A percentile compares a stretch with the other conserved stretches of the same genome.
Conservation (phyloP, 2,888 invertebrate genomes). For the Eulithis testata region DNA sequence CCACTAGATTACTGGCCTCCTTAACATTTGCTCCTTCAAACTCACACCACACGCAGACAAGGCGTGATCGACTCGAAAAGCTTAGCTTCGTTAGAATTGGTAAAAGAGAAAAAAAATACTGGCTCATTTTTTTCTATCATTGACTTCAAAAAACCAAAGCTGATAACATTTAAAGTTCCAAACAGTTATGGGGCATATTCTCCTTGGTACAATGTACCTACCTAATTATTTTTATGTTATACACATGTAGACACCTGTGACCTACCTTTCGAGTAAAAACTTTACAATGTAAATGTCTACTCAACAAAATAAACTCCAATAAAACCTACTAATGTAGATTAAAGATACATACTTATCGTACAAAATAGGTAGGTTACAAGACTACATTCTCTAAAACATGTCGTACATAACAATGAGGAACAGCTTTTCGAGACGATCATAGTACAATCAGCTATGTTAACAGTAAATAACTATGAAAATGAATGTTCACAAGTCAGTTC, state of each 20-base stretch:
- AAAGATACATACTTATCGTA: too few species aligned
- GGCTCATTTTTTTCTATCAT: not conserved
- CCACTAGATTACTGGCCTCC: conserved; percentile 23
- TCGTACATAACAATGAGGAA: not conserved
- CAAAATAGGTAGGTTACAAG: too few species aligned
- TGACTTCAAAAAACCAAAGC: not conserved
- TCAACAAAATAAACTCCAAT: too few species aligned
- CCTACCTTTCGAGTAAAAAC: too few species aligned
- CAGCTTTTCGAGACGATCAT: conserved; percentile 16
- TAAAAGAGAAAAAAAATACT: not conserved
- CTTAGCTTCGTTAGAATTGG: not conserved
- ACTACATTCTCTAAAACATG: too few species aligned
- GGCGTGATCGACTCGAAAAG: conserved; percentile 21
- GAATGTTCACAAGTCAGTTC: conserved; percentile 3
- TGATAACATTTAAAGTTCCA: conserved; percentile 3
- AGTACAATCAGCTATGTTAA: not conserved
- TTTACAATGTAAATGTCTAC: too few species aligned
- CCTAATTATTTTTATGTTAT: too few species aligned
- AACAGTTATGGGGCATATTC: conserved; percentile 5
- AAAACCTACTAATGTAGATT: too few species aligned
- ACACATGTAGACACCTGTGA: too few species aligned
- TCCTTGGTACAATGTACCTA: not conserved
- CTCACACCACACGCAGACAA: conserved; percentile 9
- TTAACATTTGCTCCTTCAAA: conserved; percentile 15
- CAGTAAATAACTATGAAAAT: conserved; percentile 1